These are phyloP conservation scores for Saturnia japonica DNA, from an alignment of 2,888 invertebrate genomes.

Conservation along the genomic window DNA sequence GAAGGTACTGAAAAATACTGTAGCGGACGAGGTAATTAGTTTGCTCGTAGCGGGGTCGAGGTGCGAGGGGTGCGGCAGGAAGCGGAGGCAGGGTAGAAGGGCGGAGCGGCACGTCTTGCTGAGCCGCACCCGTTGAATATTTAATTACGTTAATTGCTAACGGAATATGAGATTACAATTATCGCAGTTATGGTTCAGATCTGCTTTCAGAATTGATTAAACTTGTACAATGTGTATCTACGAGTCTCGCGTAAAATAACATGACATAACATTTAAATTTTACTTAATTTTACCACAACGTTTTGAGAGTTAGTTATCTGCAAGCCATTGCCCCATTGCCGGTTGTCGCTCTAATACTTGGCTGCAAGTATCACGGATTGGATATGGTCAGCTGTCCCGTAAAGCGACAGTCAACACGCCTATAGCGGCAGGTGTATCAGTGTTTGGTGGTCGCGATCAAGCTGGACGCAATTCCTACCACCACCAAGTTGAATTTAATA, in stretches of 20 bases:
- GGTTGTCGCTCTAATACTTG: too few species aligned
- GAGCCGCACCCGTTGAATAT: background rate
- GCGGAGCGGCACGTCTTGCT: background rate
- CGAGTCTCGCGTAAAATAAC: background rate
- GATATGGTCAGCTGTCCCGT: too few species aligned
- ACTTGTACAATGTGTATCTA: background rate
- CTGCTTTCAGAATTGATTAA: background rate
- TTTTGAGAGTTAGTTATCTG: too few species aligned
- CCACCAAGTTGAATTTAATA: background rate
- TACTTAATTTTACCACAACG: too few species aligned
- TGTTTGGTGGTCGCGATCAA: too few species aligned
- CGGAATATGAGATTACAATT: constrained; percentile 14
- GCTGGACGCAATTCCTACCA: too few species aligned
- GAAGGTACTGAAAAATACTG: constrained; percentile 11
- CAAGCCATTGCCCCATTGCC: too few species aligned
- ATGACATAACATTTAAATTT: too few species aligned
- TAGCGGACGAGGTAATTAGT: constrained; percentile 13
- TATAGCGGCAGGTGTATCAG: too few species aligned
- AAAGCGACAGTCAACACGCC: too few species aligned
- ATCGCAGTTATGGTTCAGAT: background rate
- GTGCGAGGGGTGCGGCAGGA: background rate
- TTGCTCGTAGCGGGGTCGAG: background rate
- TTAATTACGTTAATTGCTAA: constrained; percentile 14
- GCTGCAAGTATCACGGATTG: too few species aligned
- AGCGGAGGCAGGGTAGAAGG: background rate